A percentile compares a stretch with the other conserved stretches of the same genome.
Conservation (phyloP, 2,888 invertebrate species). For the Drosophila cognata region DNA sequence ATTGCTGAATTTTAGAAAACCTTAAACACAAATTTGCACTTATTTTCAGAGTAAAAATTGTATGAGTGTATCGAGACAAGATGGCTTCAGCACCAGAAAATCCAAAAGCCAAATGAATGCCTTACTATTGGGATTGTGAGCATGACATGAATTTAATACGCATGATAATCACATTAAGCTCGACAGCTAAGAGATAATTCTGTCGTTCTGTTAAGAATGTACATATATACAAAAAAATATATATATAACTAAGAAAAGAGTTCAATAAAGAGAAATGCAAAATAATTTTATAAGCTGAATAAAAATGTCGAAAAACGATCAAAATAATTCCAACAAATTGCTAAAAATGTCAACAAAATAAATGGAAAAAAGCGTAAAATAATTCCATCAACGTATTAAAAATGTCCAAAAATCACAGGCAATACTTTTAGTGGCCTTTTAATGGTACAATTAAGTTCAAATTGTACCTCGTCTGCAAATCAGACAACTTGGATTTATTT, state of each 20-base stretch:
- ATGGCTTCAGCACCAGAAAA: not conserved
- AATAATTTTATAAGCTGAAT: not conserved
- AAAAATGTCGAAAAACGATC: not conserved
- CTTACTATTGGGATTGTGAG: not conserved
- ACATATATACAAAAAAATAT: not conserved
- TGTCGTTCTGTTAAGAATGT: not conserved
- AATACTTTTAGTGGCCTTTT: not conserved
- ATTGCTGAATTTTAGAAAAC: not conserved
- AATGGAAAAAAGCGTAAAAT: not conserved
- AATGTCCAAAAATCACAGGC: not conserved
- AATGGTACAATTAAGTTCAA: not conserved
- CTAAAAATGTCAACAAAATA: not conserved
- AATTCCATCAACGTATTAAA: not conserved
- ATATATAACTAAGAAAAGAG: not conserved
- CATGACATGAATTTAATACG: slow-evolving; percentile 1
- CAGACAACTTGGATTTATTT: not conserved
- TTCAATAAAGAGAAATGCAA: not conserved
- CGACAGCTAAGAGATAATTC: not conserved
- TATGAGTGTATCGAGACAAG: not conserved
- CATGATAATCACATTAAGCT: slow-evolving; percentile 7
- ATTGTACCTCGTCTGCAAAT: not conserved
- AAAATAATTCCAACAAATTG: not conserved
- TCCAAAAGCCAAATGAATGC: slow-evolving; percentile 3
- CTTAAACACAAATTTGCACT: not conserved
- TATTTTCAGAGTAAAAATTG: not conserved